Conservation (phyloP, 1,140 invertebrate genomes). For the Halictus rubicundus region DNA sequence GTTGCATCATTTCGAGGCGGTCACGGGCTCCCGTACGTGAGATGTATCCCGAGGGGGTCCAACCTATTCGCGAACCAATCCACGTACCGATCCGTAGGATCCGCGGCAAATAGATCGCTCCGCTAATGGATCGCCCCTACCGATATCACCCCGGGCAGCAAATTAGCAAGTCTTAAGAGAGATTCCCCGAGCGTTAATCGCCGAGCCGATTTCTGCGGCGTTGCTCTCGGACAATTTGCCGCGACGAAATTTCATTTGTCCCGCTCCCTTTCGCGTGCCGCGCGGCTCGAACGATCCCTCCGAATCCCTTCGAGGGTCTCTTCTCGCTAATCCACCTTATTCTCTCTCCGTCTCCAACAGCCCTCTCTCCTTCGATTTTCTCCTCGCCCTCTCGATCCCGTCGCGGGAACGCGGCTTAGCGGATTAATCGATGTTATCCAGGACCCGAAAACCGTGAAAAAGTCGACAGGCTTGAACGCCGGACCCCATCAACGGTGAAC, state of each 20-base stretch:
- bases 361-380: background rate
- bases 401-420: background rate
- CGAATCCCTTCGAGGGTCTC: constrained; percentile 42
- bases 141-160: constrained; percentile 43
- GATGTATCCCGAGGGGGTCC: constrained; percentile 38
- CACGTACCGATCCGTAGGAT: constrained; percentile 55
- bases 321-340: constrained; percentile 59
- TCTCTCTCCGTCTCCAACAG: constrained; percentile 50
- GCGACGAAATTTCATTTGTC: constrained; percentile 71
- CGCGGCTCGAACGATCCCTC: background rate
- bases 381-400: background rate
- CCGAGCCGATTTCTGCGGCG: constrained; percentile 68
- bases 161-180: constrained; percentile 74
- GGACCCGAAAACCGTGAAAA: constrained; percentile 39
- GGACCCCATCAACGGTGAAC: constrained; percentile 17
- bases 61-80: constrained; percentile 34
- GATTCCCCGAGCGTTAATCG: constrained; percentile 67
- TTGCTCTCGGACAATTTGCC: constrained; percentile 73
- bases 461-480: background rate
- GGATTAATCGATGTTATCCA: constrained; percentile 61
- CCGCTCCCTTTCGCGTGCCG: constrained; percentile 32
- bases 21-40: constrained; percentile 43
- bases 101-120: constrained; percentile 54
- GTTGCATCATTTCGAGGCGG: constrained; percentile 61
- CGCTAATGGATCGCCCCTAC: constrained; percentile 49